Conservation (phyloP, 2,797 vertebrate genomes). For the Rousettus madagascariensis region DNA sequence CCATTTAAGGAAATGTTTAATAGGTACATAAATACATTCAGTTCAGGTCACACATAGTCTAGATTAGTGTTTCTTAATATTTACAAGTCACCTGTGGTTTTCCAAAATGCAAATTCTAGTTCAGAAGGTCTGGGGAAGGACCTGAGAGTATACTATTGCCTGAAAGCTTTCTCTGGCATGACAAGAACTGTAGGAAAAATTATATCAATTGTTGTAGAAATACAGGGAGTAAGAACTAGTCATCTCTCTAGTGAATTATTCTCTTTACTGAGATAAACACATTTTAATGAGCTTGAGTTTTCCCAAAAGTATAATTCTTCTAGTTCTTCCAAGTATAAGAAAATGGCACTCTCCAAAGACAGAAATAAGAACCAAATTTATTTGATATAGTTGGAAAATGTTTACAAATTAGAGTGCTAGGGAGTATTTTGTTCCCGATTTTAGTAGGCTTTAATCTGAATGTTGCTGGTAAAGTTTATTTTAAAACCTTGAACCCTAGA, state of each 20-base stretch:
- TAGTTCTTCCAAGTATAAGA: conserved; percentile 28
- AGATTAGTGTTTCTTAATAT: conserved; percentile 25
- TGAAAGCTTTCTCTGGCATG: conserved; percentile 26
- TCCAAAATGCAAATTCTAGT: background rate
- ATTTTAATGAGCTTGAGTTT: conserved; percentile 65
- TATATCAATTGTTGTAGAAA: conserved; percentile 23
- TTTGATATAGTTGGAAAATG: conserved; percentile 13
- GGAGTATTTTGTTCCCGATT: background rate
- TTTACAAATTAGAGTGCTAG: background rate
- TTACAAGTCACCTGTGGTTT: background rate
- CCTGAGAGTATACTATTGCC: background rate
- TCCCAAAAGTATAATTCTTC: conserved; percentile 65
- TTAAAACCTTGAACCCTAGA: conserved; percentile 2
- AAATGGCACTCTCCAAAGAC: conserved; percentile 22
- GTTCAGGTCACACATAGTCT: background rate
- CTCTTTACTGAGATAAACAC: conserved; percentile 61
- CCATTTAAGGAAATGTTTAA: conserved; percentile 36
- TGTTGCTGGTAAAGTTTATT: conserved; percentile 29
- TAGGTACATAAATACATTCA: background rate
- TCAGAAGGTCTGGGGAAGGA: background rate
- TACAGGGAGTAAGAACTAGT: conserved; percentile 42
- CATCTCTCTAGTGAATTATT: conserved; percentile 56
- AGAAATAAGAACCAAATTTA: conserved; percentile 26
- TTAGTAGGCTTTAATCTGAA: conserved; percentile 28
- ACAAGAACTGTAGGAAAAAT: conserved; percentile 22